phyloP scores from a whole-genome alignment of 1,140 invertebrate genomes.

The Brachionus asplanchnoidis region DNA sequence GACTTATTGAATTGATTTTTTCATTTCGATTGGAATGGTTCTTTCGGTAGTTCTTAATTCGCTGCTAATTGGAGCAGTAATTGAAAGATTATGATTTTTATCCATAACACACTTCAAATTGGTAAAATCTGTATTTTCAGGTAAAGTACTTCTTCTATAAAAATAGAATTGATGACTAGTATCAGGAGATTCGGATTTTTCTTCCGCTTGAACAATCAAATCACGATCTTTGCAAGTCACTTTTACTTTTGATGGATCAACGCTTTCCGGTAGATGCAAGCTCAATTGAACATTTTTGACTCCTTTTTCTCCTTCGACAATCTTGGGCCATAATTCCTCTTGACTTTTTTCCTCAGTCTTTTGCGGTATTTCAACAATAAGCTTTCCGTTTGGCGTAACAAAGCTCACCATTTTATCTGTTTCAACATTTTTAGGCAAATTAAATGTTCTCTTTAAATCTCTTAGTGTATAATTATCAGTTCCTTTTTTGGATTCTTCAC shows the following conservation, averaged over 20 bases:
- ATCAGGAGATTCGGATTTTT: constrained; percentile 21
- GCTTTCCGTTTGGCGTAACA: background rate
- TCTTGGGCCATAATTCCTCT: constrained; percentile 22
- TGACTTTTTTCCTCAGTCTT: background rate
- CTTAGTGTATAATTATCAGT: background rate
- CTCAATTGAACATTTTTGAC: constrained; percentile 26
- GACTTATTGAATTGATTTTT: constrained; percentile 40
- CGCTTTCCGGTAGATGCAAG: background rate
- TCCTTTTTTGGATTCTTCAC: constrained; percentile 14
- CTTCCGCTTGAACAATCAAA: constrained; percentile 40
- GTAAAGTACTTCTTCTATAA: constrained; percentile 35
- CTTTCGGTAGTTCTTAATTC: background rate
- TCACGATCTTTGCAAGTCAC: constrained; percentile 41
- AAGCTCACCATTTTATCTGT: constrained; percentile 26
- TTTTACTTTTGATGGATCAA: constrained; percentile 41
- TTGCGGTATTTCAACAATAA: constrained; percentile 38
- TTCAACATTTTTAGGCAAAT: constrained; percentile 34
- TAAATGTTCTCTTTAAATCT: constrained; percentile 9
- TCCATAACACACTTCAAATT: constrained; percentile 23
- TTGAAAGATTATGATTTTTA: constrained; percentile 9
- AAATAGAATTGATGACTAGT: background rate
- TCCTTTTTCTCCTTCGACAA: constrained; percentile 36
- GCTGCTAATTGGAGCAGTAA: constrained; percentile 8
- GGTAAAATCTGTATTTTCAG: constrained; percentile 28
- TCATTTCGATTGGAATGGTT: constrained; percentile 32